phyloP scores from a whole-genome alignment of 2,888 invertebrate genomes.

The Holacanthella duospinosa region DNA sequence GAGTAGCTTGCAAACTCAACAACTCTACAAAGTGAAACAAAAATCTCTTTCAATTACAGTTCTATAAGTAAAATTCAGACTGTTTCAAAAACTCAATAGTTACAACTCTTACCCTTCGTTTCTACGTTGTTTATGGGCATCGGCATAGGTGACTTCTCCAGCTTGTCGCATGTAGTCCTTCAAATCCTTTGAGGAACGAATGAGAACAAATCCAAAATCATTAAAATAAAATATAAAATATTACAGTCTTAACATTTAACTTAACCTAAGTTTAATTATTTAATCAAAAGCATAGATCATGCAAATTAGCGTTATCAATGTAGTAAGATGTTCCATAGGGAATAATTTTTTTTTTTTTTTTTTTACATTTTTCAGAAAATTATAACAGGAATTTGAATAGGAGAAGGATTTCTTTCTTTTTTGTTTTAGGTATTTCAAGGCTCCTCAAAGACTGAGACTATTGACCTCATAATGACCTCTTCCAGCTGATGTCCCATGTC shows the following conservation, averaged over 20 bases:
- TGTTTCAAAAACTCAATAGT: not conserved
- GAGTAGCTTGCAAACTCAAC: constrained; percentile 92
- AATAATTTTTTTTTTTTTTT: too few species aligned
- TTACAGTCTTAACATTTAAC: not conserved
- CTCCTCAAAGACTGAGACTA: too few species aligned
- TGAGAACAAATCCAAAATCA: constrained; percentile 2
- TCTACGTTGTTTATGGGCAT: constrained; percentile 87
- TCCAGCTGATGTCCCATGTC: too few species aligned
- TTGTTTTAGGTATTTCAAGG: too few species aligned
- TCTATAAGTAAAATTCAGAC: too few species aligned
- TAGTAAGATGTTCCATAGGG: not conserved
- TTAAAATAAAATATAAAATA: not conserved
- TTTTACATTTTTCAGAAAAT: too few species aligned
- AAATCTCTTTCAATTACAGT: too few species aligned
- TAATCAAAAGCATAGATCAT: not conserved
- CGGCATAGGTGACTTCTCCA: constrained; percentile 98
- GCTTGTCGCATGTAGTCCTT: constrained; percentile 99
- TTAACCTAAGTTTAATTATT: too few species aligned
- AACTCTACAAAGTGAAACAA: constrained; percentile 55
- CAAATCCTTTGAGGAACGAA: constrained; percentile 60
- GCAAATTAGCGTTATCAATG: constrained; percentile 3
- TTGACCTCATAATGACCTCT: too few species aligned
- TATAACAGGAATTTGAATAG: too few species aligned
- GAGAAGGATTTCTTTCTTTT: too few species aligned
- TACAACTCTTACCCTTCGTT: constrained; percentile 70